A percentile compares a stretch with the other conserved stretches of the same genome.
These are phyloP conservation scores for Pollicipes pollicipes DNA, from an alignment of 1,140 invertebrate species.

Conservation along the genomic window DNA sequence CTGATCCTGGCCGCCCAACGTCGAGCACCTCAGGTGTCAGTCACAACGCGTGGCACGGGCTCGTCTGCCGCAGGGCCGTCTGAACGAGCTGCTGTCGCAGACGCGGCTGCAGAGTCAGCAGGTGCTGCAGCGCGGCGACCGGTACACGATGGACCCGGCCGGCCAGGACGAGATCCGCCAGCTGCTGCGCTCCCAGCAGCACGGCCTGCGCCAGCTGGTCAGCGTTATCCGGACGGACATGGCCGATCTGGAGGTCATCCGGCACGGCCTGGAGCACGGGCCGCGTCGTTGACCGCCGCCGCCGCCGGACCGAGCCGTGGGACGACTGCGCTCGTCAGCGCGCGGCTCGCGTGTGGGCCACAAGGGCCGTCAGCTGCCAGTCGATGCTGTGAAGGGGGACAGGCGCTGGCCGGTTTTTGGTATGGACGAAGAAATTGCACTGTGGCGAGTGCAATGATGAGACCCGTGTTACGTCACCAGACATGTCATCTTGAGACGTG, in stretches of 20 bases:
- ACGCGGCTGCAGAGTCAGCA: conserved; percentile 46
- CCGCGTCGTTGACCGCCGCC: background rate
- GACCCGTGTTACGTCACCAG: too few relatives aligned
- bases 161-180: background rate
- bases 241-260: background rate
- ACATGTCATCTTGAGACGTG: too few relatives aligned
- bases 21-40: background rate
- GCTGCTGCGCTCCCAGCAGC: background rate
- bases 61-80: conserved; percentile 40
- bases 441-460: too few relatives aligned
- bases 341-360: too few relatives aligned
- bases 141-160: background rate
- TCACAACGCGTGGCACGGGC: conserved; percentile 4
- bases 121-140: background rate
- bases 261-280: background rate
- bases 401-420: too few relatives aligned
- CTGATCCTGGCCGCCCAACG: background rate
- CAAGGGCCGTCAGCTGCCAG: too few relatives aligned
- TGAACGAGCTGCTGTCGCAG: conserved; percentile 76
- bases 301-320: too few relatives aligned
- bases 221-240: background rate
- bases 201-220: background rate
- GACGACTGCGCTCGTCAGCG: too few relatives aligned
- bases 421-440: too few relatives aligned
- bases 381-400: too few relatives aligned